Base-by-base conservation (phyloP, 2,797 vertebrate species). In the Gadopsis marmoratus region DNA sequence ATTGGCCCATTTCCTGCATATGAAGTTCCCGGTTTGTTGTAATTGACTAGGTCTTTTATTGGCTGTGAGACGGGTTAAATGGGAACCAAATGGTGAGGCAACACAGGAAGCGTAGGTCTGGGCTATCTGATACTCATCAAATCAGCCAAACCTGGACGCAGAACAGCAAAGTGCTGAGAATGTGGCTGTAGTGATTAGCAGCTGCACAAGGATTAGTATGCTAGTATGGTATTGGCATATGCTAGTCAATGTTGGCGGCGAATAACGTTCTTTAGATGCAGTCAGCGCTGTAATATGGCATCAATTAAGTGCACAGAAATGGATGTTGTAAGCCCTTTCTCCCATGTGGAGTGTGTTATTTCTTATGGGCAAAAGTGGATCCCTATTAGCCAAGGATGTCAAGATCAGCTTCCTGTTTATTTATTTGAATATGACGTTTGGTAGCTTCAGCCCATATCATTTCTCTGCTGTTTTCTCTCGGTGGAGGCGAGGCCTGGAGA, bases 1-100 rank as follows among this genome's bases (percentile, higher is more conserved):
- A 95, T 95, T 96, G 95, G 90, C 90, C 89, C 79, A 93, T 95
- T 95, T 95, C 93, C 90, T 91, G 87, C 90, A 90, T 93, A 92
- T 92, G 91, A 95, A 94, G 91, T 93, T 91, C 88, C 89, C 86
- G 78, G 92, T 87, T 92, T 89, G 91, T 88, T 92, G 93, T 94
- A 94, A 95, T 95, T 94, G 92, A 92, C 93, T 93, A 58, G 83
- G 69, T 87, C 88, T 89, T 95, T 94, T 95, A 94, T 94, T 94
- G 92, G 93, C 90, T 92, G 89, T 83, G 91, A 94, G 92, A 91
- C 81, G 78, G 84, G 89, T 90, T 94, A 94, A 95, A 94, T 93
- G 90, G 86, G 89, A 95, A 94, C 91, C 91, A 93, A 95, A 95
- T 94, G 93, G 92, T 90, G 87, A 91, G 85, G 91, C 88, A 90